Evolutionary conservation across 1,140 invertebrate species (phyloP).

Genomic region (Drosophila subpulchrella): DNA sequence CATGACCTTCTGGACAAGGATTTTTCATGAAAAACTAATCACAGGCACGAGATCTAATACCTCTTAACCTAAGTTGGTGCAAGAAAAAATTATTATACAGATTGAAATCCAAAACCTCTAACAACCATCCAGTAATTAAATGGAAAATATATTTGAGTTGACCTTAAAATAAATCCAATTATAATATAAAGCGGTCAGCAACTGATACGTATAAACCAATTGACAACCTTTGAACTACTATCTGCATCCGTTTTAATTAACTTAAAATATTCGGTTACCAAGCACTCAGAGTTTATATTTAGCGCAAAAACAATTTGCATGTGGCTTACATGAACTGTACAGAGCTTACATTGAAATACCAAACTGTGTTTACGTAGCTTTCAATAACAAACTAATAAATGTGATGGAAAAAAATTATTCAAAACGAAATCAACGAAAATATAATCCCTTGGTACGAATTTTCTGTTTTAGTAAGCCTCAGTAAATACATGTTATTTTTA

Average conservation of each 20-base stretch:
- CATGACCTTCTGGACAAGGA: slow-evolving; percentile 11
- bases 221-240: neutral
- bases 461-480: neutral
- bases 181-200: neutral
- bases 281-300: neutral
- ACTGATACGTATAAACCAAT: slow-evolving; percentile 8
- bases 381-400: neutral
- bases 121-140: neutral
- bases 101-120: neutral
- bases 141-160: neutral
- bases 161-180: slow-evolving; percentile 1
- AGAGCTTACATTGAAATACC: neutral
- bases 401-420: neutral
- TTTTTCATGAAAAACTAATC: slow-evolving; percentile 1
- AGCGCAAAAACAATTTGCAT: neutral
- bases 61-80: neutral
- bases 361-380: neutral
- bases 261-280: neutral
- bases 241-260: neutral
- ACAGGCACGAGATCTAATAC: neutral
- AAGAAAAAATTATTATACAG: neutral
- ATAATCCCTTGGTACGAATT: neutral
- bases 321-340: neutral
- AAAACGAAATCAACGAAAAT: neutral
- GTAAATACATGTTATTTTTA: neutral